phyloP scores from a whole-genome alignment of 2,797 vertebrate species.

The Alauda arvensis region DNA sequence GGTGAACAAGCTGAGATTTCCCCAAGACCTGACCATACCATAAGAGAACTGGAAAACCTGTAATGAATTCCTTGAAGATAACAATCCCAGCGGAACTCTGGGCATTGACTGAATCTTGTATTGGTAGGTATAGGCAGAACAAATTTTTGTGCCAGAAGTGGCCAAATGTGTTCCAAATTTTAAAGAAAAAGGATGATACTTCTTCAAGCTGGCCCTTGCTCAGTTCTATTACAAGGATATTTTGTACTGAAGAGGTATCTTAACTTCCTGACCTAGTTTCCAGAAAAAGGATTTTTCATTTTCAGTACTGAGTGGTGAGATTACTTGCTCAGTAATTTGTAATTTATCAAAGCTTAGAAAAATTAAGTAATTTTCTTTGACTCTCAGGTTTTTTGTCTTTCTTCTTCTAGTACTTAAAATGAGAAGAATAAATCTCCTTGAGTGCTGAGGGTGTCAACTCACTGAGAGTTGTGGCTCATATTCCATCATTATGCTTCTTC shows the following conservation, averaged over 20 bases:
- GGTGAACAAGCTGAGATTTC: not conserved
- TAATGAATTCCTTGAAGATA: not conserved
- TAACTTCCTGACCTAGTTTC: not conserved
- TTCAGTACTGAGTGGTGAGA: not conserved
- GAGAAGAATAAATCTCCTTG: not conserved
- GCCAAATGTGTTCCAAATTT: not conserved
- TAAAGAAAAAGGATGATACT: not conserved
- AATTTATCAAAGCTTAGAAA: not conserved
- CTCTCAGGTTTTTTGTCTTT: not conserved
- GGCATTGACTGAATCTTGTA: not conserved
- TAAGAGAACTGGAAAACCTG: not conserved
- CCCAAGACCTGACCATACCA: not conserved
- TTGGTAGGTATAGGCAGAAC: not conserved
- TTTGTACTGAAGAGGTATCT: not conserved
- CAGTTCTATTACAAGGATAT: not conserved
- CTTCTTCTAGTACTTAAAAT: not conserved
- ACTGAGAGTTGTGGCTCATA: not conserved
- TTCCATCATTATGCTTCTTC: not conserved
- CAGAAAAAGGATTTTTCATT: not conserved
- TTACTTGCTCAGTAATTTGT: not conserved
- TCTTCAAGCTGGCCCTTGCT: not conserved
- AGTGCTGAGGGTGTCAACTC: not conserved
- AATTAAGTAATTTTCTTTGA: not conserved
- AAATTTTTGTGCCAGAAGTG: not conserved
- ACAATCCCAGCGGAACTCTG: not conserved